Percentiles rank a stretch among this genome's conserved stretches.
Evolutionary conservation across 2,113 vertebrate species (phyloP).

Genomic region (Aythya baeri): DNA sequence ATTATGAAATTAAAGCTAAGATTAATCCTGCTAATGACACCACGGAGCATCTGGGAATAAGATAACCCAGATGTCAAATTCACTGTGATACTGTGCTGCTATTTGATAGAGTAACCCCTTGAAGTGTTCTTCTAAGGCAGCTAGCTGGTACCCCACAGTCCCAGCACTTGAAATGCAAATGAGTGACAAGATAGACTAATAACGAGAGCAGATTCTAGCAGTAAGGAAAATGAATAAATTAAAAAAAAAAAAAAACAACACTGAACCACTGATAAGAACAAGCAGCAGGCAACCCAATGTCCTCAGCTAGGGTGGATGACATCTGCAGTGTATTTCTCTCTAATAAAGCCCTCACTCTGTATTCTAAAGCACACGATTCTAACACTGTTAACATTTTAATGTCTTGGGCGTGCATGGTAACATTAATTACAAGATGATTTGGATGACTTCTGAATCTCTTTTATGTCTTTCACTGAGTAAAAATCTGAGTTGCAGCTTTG

Average conservation of each 20-base stretch:
- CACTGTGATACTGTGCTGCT: slow-evolving; percentile 82
- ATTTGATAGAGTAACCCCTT: slow-evolving; percentile 89
- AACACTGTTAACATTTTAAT: slow-evolving; percentile 99
- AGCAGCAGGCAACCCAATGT: slow-evolving; percentile 98
- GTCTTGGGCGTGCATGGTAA: slow-evolving; percentile 96
- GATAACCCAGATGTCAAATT: slow-evolving; percentile 95
- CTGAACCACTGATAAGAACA: slow-evolving; percentile 94
- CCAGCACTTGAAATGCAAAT: slow-evolving; percentile 99
- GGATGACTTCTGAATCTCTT: slow-evolving; percentile 95
- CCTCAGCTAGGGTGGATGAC: slow-evolving; percentile 99
- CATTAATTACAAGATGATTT: slow-evolving; percentile 99
- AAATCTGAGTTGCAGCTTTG: slow-evolving; percentile 92
- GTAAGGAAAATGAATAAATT: slow-evolving; percentile 97
- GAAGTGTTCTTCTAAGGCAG: slow-evolving; percentile 88
- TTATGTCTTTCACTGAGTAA: slow-evolving; percentile 95
- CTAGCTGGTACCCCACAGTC: slow-evolving; percentile 86
- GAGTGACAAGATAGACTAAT: slow-evolving; percentile 95
- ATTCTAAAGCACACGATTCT: slow-evolving; percentile 98
- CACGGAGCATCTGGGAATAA: slow-evolving; percentile 94
- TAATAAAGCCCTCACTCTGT: slow-evolving; percentile 99
- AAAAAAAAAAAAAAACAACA: slow-evolving; percentile 89
- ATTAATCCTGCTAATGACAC: slow-evolving; percentile 99
- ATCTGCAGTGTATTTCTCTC: slow-evolving; percentile 93
- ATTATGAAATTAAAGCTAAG: slow-evolving; percentile 99
- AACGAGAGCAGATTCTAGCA: slow-evolving; percentile 98